Evolutionary conservation across 2,888 invertebrate species (phyloP), one percentile per base, ranked within the genome.

Genomic region (Koerneria pararmatus): DNA sequence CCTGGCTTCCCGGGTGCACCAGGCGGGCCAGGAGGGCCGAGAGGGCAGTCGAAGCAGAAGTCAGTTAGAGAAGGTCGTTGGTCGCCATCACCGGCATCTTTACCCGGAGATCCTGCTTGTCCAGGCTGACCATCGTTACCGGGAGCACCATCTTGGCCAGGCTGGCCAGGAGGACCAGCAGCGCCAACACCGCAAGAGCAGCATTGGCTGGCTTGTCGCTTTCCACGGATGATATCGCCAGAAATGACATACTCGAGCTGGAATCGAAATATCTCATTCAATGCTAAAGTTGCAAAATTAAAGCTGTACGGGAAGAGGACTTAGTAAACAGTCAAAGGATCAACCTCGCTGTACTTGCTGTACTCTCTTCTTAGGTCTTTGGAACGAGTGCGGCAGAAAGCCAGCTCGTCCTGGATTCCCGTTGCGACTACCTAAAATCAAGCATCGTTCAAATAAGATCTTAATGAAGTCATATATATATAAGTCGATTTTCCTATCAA

Each of bases 21-120:
- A 65, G 68, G 68, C 61, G 69, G 69, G 66, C 64, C 61, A 34
- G 32, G 22, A 27, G 59, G 59, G 37, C 70, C 63, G 27, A 70
- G 65, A 66, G 72, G 72, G 70, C 72, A 72, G 61, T 72, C 72
- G 69, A 72, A 70, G 72, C 72, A 72, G 70, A 72, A 72, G 66
- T 67, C 67, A 64, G 67, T 67, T 63, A 70, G 63, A 31, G 64
- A 58, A 27, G 63, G 62, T 35, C 32, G 34, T 8, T 27, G 11
- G 66, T 69, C 67, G 22, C 27, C 29, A n/a, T 67, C 70, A 22
- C 65, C 24, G 27, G 72, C 70, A 24, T 72, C 72, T 60, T 69
- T 65, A 69, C 72, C 72, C 65, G 72, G 72, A 57, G 69, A 53
- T 72, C 72, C 72, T 68, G 70, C 70, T 46, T 70, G 61, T 71